Conservation (phyloP, 2,888 invertebrate genomes). For the Noctua pronuba region DNA sequence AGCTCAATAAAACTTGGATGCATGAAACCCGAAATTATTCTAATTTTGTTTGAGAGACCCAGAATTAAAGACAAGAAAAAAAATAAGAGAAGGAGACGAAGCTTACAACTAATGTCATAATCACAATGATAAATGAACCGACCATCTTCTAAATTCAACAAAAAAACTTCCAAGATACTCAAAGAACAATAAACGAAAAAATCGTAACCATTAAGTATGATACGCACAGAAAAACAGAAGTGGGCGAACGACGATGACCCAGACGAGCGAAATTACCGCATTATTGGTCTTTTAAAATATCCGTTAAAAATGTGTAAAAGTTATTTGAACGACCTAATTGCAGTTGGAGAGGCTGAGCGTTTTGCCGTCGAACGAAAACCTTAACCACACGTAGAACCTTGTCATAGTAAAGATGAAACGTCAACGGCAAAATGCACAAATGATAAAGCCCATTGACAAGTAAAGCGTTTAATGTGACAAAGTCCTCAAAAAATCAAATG, state of each 20-base stretch:
- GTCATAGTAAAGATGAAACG: background rate
- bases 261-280: conserved; percentile 52
- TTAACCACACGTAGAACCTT: background rate
- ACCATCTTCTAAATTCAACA: background rate
- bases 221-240: conserved; percentile 46
- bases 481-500: background rate
- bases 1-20: background rate
- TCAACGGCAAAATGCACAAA: background rate
- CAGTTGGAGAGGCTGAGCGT: background rate
- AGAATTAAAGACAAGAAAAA: background rate
- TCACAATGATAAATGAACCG: conserved; percentile 3
- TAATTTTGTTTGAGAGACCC: background rate
- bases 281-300: conserved; percentile 42
- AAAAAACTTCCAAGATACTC: background rate
- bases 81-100: background rate
- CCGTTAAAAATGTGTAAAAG: conserved; percentile 32
- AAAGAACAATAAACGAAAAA: conserved; percentile 25
- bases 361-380: background rate
- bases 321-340: conserved; percentile 39
- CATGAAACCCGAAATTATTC: background rate
- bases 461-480: background rate
- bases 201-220: conserved; percentile 33
- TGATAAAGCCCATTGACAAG: background rate
- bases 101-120: background rate
- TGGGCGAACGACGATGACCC: conserved; percentile 42